phyloP scores from a whole-genome alignment of 92 coral and sea anemone species.

The Pocillopora grandis region DNA sequence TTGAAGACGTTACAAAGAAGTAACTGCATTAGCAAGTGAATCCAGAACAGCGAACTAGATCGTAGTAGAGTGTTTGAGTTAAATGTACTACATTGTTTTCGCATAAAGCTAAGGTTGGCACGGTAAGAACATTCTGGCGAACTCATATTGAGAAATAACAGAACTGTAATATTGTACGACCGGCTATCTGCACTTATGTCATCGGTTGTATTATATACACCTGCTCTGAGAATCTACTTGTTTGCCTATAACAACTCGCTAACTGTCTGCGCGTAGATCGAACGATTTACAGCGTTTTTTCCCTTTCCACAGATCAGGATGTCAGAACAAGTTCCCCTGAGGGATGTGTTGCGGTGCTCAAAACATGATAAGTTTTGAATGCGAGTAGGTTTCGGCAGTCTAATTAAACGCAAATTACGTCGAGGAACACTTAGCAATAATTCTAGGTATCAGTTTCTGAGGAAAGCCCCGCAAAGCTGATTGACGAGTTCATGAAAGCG shows the following conservation, averaged over 20 bases:
- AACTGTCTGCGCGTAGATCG: not conserved
- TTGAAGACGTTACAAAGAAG: not conserved
- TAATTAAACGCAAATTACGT: conserved; percentile 13
- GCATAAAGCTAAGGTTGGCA: not conserved
- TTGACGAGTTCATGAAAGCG: not conserved
- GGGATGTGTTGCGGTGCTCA: too few species aligned
- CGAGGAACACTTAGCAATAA: not conserved
- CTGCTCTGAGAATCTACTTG: not conserved
- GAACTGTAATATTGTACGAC: not conserved
- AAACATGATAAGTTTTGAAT: not conserved
- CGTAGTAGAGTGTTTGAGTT: not conserved
- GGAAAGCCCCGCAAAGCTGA: not conserved
- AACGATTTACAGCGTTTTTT: conserved; percentile 5
- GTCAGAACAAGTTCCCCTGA: not conserved
- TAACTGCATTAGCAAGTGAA: not conserved
- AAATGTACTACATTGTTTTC: not conserved
- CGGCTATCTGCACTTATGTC: not conserved
- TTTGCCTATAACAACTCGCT: conserved; percentile 8
- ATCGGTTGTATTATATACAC: not conserved
- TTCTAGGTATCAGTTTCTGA: not conserved
- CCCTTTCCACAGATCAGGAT: not conserved
- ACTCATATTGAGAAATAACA: not conserved
- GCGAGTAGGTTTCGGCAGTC: not conserved
- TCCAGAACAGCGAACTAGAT: not conserved
- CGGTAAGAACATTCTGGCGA: conserved; percentile 14